These are phyloP conservation scores for Pilophorus perplexus DNA, from an alignment of 2,888 invertebrate genomes.

Conservation along the genomic window DNA sequence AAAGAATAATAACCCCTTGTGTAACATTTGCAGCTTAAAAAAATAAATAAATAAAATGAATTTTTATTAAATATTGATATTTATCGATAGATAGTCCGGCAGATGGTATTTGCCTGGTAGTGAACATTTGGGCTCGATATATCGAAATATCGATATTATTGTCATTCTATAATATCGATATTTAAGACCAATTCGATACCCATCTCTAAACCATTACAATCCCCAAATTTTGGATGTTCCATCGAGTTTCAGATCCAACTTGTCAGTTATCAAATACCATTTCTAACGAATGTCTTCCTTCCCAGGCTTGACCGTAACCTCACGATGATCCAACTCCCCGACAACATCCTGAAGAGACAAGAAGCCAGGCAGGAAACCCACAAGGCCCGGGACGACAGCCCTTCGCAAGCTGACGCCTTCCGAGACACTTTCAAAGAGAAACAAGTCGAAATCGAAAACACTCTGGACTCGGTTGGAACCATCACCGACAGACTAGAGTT, in stretches of 20 bases:
- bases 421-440: slow-evolving; percentile 66
- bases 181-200: too few relatives aligned
- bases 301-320: background rate
- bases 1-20: too few relatives aligned
- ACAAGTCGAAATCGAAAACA: slow-evolving; percentile 63
- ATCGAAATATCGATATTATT: too few relatives aligned
- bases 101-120: too few relatives aligned
- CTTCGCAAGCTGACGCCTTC: slow-evolving; percentile 65
- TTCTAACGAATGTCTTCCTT: background rate
- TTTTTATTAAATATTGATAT: too few relatives aligned
- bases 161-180: too few relatives aligned
- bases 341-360: slow-evolving; percentile 55
- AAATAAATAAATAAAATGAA: too few relatives aligned
- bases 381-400: slow-evolving; percentile 63
- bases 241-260: background rate
- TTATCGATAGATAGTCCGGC: too few relatives aligned
- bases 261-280: background rate
- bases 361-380: slow-evolving; percentile 65
- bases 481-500: slow-evolving; percentile 53
- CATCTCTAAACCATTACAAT: too few relatives aligned
- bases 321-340: slow-evolving; percentile 43
- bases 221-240: background rate
- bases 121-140: too few relatives aligned
- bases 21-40: too few relatives aligned
- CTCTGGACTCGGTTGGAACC: slow-evolving; percentile 55